Evolutionary conservation across 2,888 invertebrate species (phyloP).

Genomic region (Sceliomorpha sp.): DNA sequence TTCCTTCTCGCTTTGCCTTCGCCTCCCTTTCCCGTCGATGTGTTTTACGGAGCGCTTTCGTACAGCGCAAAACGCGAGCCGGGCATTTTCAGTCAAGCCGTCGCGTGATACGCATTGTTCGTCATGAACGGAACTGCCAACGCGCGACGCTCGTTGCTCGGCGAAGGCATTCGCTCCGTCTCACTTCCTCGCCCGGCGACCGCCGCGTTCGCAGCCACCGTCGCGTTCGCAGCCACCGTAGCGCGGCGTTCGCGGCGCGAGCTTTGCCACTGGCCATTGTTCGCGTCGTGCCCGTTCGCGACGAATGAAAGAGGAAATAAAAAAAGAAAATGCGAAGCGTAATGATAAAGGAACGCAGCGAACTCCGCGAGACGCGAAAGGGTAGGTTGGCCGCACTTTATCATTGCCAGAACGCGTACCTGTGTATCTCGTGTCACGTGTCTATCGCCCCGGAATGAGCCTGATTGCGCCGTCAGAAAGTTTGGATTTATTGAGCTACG

Average conservation of each 20-base stretch:
- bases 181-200: too few species aligned
- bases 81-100: constrained; percentile 67
- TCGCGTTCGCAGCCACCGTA: too few species aligned
- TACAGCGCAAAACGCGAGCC: constrained; percentile 35
- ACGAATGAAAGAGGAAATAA: neutral
- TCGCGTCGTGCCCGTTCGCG: constrained; percentile 8
- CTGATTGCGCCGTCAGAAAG: constrained; percentile 12
- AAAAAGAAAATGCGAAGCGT: constrained; percentile 13
- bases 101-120: constrained; percentile 72
- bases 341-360: constrained; percentile 32
- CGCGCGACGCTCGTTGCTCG: constrained; percentile 42
- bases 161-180: constrained; percentile 25
- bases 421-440: constrained; percentile 50
- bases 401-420: constrained; percentile 50
- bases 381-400: constrained; percentile 23
- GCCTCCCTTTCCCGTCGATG: constrained; percentile 40
- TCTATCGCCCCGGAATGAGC: constrained; percentile 44
- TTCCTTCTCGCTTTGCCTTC: constrained; percentile 52
- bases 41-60: constrained; percentile 47
- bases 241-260: constrained; percentile 18
- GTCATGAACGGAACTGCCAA: constrained; percentile 62
- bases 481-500: constrained; percentile 38
- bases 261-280: constrained; percentile 37
- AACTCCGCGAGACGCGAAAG: constrained; percentile 21
- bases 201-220: neutral